These are phyloP conservation scores for Proteles cristata DNA, from an alignment of 2,113 vertebrate species.

Conservation along the genomic window DNA sequence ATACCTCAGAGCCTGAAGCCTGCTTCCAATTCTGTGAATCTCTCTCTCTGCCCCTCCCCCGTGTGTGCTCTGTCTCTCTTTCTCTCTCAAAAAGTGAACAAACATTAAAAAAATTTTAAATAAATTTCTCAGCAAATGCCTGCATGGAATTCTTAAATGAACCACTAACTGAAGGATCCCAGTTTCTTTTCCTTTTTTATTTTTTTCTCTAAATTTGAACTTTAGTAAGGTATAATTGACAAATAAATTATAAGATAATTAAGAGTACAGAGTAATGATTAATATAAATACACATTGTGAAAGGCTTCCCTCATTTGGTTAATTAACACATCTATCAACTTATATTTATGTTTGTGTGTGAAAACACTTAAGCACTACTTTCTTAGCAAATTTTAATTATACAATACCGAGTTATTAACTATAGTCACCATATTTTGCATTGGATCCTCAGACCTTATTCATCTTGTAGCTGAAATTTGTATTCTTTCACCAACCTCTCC, in stretches of 20 bases:
- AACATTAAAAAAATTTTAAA: no score
- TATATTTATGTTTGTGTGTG: not conserved
- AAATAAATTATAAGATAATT: not conserved
- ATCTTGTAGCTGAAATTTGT: not conserved
- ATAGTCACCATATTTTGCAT: not conserved
- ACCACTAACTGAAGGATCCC: not conserved
- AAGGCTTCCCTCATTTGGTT: not conserved
- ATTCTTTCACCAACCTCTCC: not conserved
- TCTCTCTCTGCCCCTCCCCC: no score
- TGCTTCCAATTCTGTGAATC: no score
- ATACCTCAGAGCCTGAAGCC: no score
- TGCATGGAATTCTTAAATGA: not conserved
- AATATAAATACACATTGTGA: not conserved
- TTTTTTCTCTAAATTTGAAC: not conserved
- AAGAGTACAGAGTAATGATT: not conserved
- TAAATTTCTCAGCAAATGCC: not conserved
- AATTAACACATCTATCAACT: not conserved
- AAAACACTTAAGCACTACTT: not conserved
- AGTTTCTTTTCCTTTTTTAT: not conserved
- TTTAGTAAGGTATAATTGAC: not conserved
- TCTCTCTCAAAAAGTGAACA: no score
- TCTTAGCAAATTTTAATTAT: not conserved
- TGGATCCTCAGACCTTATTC: not conserved
- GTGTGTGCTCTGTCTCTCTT: no score
- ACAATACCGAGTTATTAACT: not conserved